A percentile compares a stretch with the other conserved stretches of the same genome.
Conservation (phyloP, 2,888 invertebrate species). For the Alitta virens region DNA sequence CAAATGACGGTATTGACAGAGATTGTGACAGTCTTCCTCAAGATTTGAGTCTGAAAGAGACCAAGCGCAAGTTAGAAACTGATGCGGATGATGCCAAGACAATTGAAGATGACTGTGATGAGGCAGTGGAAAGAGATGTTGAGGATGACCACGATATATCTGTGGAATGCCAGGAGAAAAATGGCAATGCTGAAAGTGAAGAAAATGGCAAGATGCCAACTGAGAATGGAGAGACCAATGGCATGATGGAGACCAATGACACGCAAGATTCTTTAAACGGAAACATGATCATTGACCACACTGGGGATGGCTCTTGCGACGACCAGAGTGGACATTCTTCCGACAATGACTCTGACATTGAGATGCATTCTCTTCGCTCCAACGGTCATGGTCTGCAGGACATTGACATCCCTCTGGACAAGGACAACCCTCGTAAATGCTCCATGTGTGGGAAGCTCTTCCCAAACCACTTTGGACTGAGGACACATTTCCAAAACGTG, state of each 20-base stretch:
- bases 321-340: background rate
- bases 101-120: conserved; percentile 27
- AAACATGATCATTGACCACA: conserved; percentile 25
- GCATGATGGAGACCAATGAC: background rate
- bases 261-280: background rate
- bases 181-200: conserved; percentile 25
- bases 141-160: background rate
- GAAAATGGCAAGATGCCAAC: conserved; percentile 22
- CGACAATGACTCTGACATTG: conserved; percentile 27
- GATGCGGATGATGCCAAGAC: conserved; percentile 68
- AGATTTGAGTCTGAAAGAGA: background rate
- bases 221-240: background rate
- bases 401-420: conserved; percentile 78
- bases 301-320: conserved; percentile 12
- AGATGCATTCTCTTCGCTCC: background rate
- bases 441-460: conserved; percentile 90
- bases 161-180: conserved; percentile 36
- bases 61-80: conserved; percentile 77
- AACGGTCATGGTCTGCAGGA: background rate
- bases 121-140: background rate
- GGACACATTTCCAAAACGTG: conserved; percentile 92
- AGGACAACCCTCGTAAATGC: conserved; percentile 87
- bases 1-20: background rate
- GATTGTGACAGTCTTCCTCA: background rate
- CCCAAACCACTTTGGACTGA: conserved; percentile 88